A percentile compares a stretch with the other conserved stretches of the same genome.
phyloP scores from a whole-genome alignment of 1,140 invertebrate genomes.

The Hylaeus anthracinus region DNA sequence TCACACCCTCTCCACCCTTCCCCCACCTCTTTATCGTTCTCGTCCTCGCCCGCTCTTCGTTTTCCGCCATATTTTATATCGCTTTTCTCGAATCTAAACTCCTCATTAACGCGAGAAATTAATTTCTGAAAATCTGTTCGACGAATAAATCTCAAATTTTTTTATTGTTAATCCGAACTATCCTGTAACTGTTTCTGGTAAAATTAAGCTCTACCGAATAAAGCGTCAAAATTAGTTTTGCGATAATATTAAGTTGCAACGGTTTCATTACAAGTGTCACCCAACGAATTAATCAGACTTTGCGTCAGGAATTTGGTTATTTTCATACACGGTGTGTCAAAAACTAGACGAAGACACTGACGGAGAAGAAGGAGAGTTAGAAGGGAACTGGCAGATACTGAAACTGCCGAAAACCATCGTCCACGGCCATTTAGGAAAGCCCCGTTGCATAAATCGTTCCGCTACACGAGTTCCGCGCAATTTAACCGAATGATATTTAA shows the following conservation, averaged over 20 bases:
- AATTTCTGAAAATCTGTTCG: too few species aligned
- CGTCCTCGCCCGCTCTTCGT: slow-evolving; percentile 3
- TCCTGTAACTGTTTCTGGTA: too few species aligned
- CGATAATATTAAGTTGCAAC: too few species aligned
- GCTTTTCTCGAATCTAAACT: neutral
- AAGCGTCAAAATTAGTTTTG: too few species aligned
- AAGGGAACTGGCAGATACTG: neutral
- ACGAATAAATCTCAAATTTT: too few species aligned
- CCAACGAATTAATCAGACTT: too few species aligned
- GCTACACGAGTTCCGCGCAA: slow-evolving; percentile 22
- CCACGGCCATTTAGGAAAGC: neutral
- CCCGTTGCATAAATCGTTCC: slow-evolving; percentile 3
- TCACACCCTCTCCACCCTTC: slow-evolving; percentile 21
- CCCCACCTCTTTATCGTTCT: neutral
- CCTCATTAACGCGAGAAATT: neutral
- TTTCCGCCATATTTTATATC: neutral
- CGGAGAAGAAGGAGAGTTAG: neutral
- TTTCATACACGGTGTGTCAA: neutral
- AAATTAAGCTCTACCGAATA: too few species aligned
- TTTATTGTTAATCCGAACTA: too few species aligned
- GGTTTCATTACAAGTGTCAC: too few species aligned
- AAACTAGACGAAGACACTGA: neutral
- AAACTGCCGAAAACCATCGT: neutral
- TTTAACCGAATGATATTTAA: slow-evolving; percentile 25
- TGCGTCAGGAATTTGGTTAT: too few species aligned